Base-by-base conservation (phyloP, 1,140 invertebrate genomes). In the Orchesella cincta region DNA sequence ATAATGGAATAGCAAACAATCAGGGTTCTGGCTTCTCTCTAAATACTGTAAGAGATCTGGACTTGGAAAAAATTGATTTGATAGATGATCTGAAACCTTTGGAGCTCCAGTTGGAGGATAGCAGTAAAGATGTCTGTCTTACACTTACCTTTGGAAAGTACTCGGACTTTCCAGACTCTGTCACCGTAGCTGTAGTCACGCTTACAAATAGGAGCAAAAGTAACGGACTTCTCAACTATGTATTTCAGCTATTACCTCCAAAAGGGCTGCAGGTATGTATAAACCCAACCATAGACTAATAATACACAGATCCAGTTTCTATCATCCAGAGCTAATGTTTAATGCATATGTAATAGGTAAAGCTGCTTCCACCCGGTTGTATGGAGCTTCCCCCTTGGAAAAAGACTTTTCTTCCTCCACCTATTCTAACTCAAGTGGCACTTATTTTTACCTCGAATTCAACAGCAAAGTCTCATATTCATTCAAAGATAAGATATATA, bases 361-460 rank as follows among this genome's bases (percentile, higher is more conserved):
- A 80, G 62, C 64, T 82, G 20, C 62, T 82, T 23, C 76, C 81
- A 28, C 81, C 81, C 0, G 62, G 77, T 18, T 73, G 46, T 74
- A 82, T 74, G 70, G 81, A 82, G 72, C 73, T 82, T 18, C 74
- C 76, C 35, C 77, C 77, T 1, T 80, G 81, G 81, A 82, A 82
- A 57, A 82, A 82, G 73, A 75, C 57, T 0, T 82, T 82, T 64
- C 39, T 80, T 33, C 78, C 78, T 51, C 78, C 81, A 26, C 78
- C 81, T 14, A 52, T 80, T 5, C 73, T 82, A 18, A 82, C 78
- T 23, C 81, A 82, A 81, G 78, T 81, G 18, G 78, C 75, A 12
- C 54, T 81, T 2, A 67, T 81, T 2, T n/a, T 74, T n/a, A 31
- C n/a, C 8, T 23, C n/a, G 5, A 34, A 20, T 33, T 36, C 67